Base-by-base conservation (phyloP, 1,140 invertebrate species). In the Neuroterus valhalla region DNA sequence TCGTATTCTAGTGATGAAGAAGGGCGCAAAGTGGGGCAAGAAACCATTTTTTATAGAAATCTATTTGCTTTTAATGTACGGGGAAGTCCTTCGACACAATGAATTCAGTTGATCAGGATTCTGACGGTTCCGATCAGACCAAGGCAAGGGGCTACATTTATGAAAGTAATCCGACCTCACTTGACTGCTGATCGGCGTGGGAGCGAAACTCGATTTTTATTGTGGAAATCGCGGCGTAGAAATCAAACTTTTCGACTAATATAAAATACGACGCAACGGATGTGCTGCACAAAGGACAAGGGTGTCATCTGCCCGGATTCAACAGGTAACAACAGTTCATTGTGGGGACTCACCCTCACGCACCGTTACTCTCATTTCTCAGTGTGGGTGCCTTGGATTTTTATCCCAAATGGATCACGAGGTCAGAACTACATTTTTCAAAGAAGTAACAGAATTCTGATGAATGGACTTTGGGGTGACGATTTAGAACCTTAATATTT, bases 181-280 rank as follows among this genome's bases (percentile, higher is more conserved):
- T 84, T 83, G 85, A 86, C 83, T 88, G 86, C 79, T 89, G 88
- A 89, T 90, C 88, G 78, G 87, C 89, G 89, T 90, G 89, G 89
- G 89, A 90, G 87, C 86, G 76, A 70, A 45, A 31, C 17, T 31
- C 72, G 67, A 86, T 86, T 84, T 87, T 80, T 78, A 83, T 84
- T 82, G 78, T 83, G 52, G 72, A 69, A 15, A 76, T 72, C 70
- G 75, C 68, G 72, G 71, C 67, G 72, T 81, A 88, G 85, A 84
- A 88, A 89, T 89, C 87, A 87, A 89, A 88, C 84, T 87, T 85
- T 85, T 66, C 78, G 76, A 80, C 79, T 82, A 84, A 85, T 83
- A 85, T 83, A 83, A 86, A 84, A 80, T 55, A 83, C 86, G 83
- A 86, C 79, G 81, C 84, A 85, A 89, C 82, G 82, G 82, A 84